Conservation (phyloP, 1,140 invertebrate genomes). For the Triops cancriformis region DNA sequence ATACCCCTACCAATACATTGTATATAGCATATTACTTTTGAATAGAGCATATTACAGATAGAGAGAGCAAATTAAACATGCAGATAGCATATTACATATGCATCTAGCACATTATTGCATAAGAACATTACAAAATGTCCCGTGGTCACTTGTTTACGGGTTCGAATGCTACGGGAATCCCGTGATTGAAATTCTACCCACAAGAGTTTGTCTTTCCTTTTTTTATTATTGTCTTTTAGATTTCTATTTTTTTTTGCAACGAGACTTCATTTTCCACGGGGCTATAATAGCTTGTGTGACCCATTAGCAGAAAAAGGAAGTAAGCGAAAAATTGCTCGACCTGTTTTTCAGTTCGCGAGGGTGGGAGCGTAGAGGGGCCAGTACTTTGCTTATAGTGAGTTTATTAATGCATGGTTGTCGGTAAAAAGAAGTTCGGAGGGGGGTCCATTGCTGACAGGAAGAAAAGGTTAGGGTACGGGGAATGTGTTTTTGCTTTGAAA, state of each 20-base stretch:
- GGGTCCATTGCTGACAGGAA: not conserved
- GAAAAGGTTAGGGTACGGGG: not conserved
- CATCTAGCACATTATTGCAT: not conserved
- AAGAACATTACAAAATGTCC: too few species aligned
- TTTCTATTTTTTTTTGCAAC: too few species aligned
- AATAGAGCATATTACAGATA: too few species aligned
- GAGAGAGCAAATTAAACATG: too few species aligned
- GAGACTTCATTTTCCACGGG: too few species aligned
- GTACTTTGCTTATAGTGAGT: not conserved
- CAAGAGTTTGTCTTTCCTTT: not conserved
- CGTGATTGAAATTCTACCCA: not conserved
- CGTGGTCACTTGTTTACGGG: not conserved
- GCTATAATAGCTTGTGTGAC: not conserved
- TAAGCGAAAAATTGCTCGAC: not conserved
- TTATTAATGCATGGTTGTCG: slow-evolving; percentile 6
- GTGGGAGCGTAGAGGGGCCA: not conserved
- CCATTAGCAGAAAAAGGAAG: not conserved
- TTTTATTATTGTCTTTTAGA: not conserved
- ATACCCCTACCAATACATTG: not conserved
- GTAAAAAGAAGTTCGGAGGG: not conserved
- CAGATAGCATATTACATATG: too few species aligned
- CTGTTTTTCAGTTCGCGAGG: not conserved
- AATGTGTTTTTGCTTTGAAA: not conserved
- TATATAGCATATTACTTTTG: too few species aligned
- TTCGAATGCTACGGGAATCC: not conserved